phyloP scores from a whole-genome alignment of 2,888 invertebrate species.

The Drosophila melanocephala region DNA sequence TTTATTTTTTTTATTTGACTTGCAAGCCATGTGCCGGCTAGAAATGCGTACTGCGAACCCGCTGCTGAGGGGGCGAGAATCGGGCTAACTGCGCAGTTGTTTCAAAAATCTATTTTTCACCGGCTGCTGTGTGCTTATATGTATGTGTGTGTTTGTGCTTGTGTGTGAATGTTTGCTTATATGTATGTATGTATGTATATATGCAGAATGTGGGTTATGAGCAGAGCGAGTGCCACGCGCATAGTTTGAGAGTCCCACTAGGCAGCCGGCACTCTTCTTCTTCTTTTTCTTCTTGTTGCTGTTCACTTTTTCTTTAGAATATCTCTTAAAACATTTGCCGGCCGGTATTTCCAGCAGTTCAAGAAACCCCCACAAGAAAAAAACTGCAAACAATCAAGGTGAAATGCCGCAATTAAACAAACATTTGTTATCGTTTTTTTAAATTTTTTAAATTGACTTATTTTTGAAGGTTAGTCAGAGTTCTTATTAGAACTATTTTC shows the following conservation, averaged over 20 bases:
- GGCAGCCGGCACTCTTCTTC: constrained; percentile 8
- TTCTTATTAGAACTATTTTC: constrained; percentile 20
- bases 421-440: constrained; percentile 10
- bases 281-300: constrained; percentile 2
- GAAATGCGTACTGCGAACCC: constrained; percentile 26
- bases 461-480: neutral
- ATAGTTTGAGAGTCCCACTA: constrained; percentile 11
- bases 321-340: constrained; percentile 40
- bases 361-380: constrained; percentile 36
- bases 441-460: neutral
- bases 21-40: constrained; percentile 37
- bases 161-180: neutral
- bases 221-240: constrained; percentile 46
- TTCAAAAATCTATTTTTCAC: constrained; percentile 48
- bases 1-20: constrained; percentile 12
- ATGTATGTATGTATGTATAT: neutral
- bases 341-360: constrained; percentile 57
- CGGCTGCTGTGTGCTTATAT: constrained; percentile 27
- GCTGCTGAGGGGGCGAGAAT: constrained; percentile 50
- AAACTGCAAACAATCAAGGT: constrained; percentile 29
- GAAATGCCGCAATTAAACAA: constrained; percentile 14
- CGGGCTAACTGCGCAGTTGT: constrained; percentile 51
- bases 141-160: neutral
- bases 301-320: constrained; percentile 7
- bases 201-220: constrained; percentile 47